Evolutionary conservation across 2,797 vertebrate species (phyloP).

Genomic region (Megalops cyprinoides): DNA sequence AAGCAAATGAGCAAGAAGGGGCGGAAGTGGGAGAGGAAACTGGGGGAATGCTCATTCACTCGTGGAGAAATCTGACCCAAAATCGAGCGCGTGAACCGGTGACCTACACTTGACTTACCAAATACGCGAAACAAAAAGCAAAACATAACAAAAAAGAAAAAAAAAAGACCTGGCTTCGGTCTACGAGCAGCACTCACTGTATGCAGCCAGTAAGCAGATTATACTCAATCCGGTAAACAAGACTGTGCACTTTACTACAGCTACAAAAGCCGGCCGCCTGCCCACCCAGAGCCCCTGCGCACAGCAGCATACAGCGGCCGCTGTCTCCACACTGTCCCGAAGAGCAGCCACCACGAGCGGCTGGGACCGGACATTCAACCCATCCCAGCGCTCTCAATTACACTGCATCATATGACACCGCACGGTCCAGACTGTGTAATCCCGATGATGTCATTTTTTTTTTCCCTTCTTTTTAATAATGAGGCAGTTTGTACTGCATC

Average conservation of each 20-base stretch:
- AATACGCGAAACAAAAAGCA: background rate
- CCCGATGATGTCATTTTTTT: too few species aligned
- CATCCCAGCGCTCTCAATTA: background rate
- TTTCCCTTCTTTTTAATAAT: too few species aligned
- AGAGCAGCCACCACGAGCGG: background rate
- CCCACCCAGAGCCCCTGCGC: background rate
- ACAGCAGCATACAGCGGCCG: background rate
- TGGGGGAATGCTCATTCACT: background rate
- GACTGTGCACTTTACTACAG: background rate
- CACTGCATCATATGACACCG: background rate
- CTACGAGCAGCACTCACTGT: background rate
- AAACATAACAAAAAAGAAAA: background rate
- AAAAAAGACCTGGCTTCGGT: background rate
- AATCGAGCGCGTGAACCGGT: background rate
- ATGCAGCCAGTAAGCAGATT: conserved; percentile 25
- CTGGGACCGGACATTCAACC: background rate
- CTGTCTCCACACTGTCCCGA: background rate
- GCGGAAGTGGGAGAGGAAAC: background rate
- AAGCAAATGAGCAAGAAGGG: background rate
- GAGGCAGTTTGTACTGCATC: too few species aligned
- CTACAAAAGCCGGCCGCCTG: background rate
- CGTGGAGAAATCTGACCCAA: background rate
- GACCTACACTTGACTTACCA: background rate
- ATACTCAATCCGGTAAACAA: conserved; percentile 8
- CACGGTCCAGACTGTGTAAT: background rate